phyloP scores from a whole-genome alignment of 2,113 vertebrate species.

The Panthera tigris region DNA sequence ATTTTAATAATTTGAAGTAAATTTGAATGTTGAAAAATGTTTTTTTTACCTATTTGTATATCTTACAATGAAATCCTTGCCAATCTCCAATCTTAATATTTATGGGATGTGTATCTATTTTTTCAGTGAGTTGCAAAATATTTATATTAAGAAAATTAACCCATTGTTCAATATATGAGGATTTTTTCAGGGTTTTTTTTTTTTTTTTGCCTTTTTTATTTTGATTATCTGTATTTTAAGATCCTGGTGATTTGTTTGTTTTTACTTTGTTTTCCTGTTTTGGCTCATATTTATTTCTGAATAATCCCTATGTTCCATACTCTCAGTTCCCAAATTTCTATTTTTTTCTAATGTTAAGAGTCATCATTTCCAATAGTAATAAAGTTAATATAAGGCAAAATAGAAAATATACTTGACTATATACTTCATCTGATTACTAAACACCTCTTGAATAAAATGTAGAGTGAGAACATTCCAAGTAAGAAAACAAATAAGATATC shows the following conservation, averaged over 20 bases:
- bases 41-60: background rate
- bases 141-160: background rate
- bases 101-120: background rate
- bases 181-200: background rate
- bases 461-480: background rate
- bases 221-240: background rate
- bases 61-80: background rate
- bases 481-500: background rate
- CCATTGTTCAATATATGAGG: background rate
- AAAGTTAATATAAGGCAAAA: background rate
- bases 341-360: background rate
- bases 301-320: background rate
- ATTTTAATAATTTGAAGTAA: slow-evolving; percentile 39
- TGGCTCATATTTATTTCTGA: background rate
- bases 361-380: background rate
- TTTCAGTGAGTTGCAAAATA: background rate
- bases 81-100: background rate
- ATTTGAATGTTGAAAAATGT: background rate
- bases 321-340: background rate
- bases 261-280: background rate
- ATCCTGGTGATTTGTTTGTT: background rate
- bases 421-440: background rate
- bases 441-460: background rate
- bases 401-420: background rate
- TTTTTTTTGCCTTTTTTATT: background rate